Evolutionary conservation across 37 sponge, comb jelly and placozoan species (phyloP).

Genomic region (Haliclona indistincta): DNA sequence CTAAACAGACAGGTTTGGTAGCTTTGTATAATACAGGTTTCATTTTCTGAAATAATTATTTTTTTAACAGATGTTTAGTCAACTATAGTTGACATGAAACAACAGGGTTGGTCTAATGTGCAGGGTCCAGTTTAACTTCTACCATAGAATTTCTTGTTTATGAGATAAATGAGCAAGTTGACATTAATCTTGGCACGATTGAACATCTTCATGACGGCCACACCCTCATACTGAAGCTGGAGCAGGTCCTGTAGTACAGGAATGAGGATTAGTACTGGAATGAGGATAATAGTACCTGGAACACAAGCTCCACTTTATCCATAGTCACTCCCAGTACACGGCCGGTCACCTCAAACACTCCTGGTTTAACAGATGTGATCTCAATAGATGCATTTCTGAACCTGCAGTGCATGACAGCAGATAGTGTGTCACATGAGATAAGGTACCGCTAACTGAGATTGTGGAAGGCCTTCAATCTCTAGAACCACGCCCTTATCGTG

Average conservation of each 20-base stretch:
- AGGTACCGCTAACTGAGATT: conserved; percentile 74
- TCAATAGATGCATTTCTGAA: conserved; percentile 94
- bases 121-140: too few species aligned
- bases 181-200: conserved; percentile 93
- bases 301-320: conserved; percentile 93
- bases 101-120: too few species aligned
- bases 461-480: conserved; percentile 93
- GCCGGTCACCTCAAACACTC: conserved; percentile 92
- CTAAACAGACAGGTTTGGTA: too few species aligned
- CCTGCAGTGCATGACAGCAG: conserved; percentile 24
- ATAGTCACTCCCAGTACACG: conserved; percentile 88
- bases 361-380: conserved; percentile 83
- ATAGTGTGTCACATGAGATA: background rate
- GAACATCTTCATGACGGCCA: conserved; percentile 96
- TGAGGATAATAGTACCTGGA: conserved; percentile 69
- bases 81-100: too few species aligned
- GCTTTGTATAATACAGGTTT: too few species aligned
- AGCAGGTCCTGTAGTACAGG: conserved; percentile 70
- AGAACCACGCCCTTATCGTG: conserved; percentile 93
- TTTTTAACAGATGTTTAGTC: too few species aligned
- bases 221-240: conserved; percentile 96
- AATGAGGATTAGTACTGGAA: background rate
- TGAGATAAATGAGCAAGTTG: conserved; percentile 92
- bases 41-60: too few species aligned
- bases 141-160: conserved; percentile 99